Conservation (phyloP, 2,797 vertebrate species). For the Potorous gilbertii region DNA sequence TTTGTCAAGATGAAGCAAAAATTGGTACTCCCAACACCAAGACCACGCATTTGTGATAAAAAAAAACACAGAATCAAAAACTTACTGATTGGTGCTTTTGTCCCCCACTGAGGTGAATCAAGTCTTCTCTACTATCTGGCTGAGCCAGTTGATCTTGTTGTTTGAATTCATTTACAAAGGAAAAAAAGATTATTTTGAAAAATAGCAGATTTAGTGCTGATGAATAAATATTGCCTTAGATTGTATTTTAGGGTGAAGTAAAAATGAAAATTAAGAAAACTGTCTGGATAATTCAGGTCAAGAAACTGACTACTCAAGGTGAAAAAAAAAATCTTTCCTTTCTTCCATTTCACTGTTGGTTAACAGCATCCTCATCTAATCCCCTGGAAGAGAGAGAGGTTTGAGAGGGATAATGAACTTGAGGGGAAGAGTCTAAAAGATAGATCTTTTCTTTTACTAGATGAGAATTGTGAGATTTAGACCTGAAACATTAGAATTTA, state of each 20-base stretch:
- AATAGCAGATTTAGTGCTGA: neutral
- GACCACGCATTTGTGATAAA: neutral
- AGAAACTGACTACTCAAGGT: neutral
- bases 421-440: neutral
- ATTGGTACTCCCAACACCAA: neutral
- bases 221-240: neutral
- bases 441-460: neutral
- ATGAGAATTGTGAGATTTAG: neutral
- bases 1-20: neutral
- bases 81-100: neutral
- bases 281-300: constrained; percentile 6
- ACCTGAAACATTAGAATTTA: neutral
- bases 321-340: neutral
- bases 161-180: neutral
- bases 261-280: constrained; percentile 9
- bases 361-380: neutral
- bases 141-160: neutral
- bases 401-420: neutral
- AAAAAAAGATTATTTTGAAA: constrained; percentile 6
- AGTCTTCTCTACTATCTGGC: neutral
- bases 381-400: neutral
- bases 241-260: neutral
- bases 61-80: neutral
- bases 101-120: neutral
- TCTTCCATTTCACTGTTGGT: neutral